Conservation (phyloP, 2,797 vertebrate species). For the Botia almorhae region DNA sequence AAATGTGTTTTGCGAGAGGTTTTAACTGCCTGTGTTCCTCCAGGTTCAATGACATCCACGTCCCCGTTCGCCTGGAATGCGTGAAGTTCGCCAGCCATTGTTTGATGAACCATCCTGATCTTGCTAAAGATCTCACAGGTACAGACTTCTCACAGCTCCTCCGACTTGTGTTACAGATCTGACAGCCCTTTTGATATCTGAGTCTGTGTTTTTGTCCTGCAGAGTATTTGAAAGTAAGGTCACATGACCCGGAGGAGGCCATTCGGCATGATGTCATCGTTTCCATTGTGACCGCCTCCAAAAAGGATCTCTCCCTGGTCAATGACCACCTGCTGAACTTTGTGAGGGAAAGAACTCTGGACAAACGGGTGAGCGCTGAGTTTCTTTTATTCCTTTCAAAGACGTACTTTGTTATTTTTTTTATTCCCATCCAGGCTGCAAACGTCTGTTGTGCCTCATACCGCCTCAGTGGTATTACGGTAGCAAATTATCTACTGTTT, state of each 20-base stretch:
- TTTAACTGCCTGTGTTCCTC: constrained; percentile 6
- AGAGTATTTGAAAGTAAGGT: constrained; percentile 96
- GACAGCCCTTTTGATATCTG: not conserved
- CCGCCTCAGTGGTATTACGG: too few relatives aligned
- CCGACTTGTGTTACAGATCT: not conserved
- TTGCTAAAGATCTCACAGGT: constrained; percentile 99
- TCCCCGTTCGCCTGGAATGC: constrained; percentile 96
- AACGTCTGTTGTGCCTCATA: too few relatives aligned
- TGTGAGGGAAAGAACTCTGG: constrained; percentile 94
- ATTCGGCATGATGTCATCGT: constrained; percentile 98
- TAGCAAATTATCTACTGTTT: too few relatives aligned
- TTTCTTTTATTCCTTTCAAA: not conserved
- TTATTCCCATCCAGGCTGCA: too few relatives aligned
- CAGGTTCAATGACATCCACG: constrained; percentile 99
- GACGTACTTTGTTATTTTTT: too few relatives aligned
- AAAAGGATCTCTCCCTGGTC: constrained; percentile 94
- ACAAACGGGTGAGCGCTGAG: constrained; percentile 87
- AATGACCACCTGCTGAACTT: constrained; percentile 96
- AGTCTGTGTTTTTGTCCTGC: constrained; percentile 47
- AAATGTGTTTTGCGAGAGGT: constrained; percentile 1
- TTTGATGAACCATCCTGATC: constrained; percentile 97
- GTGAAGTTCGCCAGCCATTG: constrained; percentile 99
- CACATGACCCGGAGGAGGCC: constrained; percentile 97
- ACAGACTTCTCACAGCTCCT: constrained; percentile 36
- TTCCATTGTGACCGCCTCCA: constrained; percentile 97